phyloP scores from a whole-genome alignment of 2,888 invertebrate genomes.

The Nephrotoma appendiculata region DNA sequence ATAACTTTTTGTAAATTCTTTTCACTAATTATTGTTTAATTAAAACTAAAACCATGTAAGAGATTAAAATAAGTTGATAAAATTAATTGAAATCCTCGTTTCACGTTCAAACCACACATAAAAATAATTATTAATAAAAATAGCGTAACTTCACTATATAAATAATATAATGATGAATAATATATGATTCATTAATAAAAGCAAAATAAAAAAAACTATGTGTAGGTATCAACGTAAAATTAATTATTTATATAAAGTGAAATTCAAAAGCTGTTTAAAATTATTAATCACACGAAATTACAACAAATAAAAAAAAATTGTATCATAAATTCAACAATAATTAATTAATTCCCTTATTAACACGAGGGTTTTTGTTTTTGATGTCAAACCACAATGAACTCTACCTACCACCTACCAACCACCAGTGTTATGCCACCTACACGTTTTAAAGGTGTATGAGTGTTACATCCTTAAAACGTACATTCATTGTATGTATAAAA shows the following conservation, averaged over 20 bases:
- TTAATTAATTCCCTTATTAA: background rate
- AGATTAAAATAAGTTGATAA: too few species aligned
- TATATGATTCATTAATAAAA: background rate
- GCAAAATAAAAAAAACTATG: too few species aligned
- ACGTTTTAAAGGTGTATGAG: too few species aligned
- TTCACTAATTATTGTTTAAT: too few species aligned
- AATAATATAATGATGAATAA: background rate
- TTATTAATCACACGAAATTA: background rate
- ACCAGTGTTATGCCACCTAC: background rate
- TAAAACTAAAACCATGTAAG: too few species aligned
- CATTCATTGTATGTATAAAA: too few species aligned
- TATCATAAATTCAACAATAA: background rate
- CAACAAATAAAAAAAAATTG: background rate
- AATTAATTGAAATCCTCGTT: too few species aligned
- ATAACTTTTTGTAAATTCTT: too few species aligned
- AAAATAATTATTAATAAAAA: too few species aligned
- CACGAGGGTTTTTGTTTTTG: background rate
- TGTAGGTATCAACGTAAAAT: background rate
- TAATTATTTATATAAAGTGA: background rate
- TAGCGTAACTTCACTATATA: too few species aligned
- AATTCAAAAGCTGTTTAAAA: background rate
- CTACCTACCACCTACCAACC: background rate
- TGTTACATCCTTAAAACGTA: too few species aligned
- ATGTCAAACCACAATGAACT: background rate
- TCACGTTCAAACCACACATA: too few species aligned